Conservation (phyloP, 2,797 vertebrate species). For the Acanthurus leucopareius region DNA sequence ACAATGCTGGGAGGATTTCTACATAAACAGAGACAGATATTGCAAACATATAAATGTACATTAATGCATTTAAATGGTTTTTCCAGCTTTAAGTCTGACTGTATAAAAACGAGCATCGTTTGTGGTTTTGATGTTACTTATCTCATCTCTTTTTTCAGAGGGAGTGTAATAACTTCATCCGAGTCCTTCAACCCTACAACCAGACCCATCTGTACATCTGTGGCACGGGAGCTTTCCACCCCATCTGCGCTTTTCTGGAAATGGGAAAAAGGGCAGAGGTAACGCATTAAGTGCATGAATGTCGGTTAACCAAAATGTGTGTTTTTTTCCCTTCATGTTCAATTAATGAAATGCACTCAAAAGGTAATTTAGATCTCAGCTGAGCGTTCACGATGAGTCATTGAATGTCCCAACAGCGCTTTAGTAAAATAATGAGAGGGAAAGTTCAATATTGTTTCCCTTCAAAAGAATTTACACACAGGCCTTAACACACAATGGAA, state of each 20-base stretch:
- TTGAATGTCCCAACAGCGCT: slow-evolving; percentile 20
- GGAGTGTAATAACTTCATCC: slow-evolving; percentile 98
- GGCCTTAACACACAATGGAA: background rate
- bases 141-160: slow-evolving; percentile 85
- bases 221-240: slow-evolving; percentile 98
- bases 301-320: slow-evolving; percentile 4
- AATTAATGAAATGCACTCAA: slow-evolving; percentile 47
- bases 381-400: slow-evolving; percentile 5
- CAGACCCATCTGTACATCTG: slow-evolving; percentile 97
- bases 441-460: slow-evolving; percentile 21
- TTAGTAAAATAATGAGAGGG: slow-evolving; percentile 33
- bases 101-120: background rate
- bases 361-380: slow-evolving; percentile 29
- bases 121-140: slow-evolving; percentile 5
- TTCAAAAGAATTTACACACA: background rate
- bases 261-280: slow-evolving; percentile 97
- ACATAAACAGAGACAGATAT: slow-evolving; percentile 37
- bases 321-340: background rate
- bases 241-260: slow-evolving; percentile 95
- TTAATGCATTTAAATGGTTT: slow-evolving; percentile 40
- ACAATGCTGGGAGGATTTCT: slow-evolving; percentile 31
- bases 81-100: slow-evolving; percentile 32
- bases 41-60: background rate
- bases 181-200: slow-evolving; percentile 95
- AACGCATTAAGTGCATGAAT: slow-evolving; percentile 57